phyloP scores from a whole-genome alignment of 2,888 invertebrate species.

The Thumatha senex region DNA sequence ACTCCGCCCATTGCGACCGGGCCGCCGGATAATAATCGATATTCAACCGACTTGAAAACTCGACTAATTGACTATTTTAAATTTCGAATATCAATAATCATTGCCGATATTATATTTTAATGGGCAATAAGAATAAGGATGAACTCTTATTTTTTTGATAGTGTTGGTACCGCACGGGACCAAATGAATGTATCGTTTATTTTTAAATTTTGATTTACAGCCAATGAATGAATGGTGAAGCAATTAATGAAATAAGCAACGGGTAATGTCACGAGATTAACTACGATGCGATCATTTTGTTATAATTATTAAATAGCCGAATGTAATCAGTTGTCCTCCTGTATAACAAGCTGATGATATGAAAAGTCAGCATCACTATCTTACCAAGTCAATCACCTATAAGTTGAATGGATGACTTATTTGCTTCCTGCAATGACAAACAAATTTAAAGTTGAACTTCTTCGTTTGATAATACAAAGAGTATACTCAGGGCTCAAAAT shows the following conservation, averaged over 20 bases:
- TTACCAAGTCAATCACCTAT: too few species aligned
- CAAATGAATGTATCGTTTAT: constrained; percentile 67
- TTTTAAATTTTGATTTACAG: constrained; percentile 71
- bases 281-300: constrained; percentile 40
- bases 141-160: constrained; percentile 47
- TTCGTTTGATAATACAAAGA: too few species aligned
- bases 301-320: constrained; percentile 34
- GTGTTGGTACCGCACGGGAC: constrained; percentile 56
- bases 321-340: constrained; percentile 26
- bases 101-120: constrained; percentile 72
- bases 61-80: constrained; percentile 69
- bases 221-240: constrained; percentile 70
- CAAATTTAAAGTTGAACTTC: too few species aligned
- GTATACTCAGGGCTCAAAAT: too few species aligned
- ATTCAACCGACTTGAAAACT: constrained; percentile 39
- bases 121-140: constrained; percentile 67
- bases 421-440: too few species aligned
- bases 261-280: constrained; percentile 61
- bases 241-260: constrained; percentile 66
- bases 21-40: constrained; percentile 43
- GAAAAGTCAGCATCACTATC: too few species aligned
- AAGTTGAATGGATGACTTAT: too few species aligned
- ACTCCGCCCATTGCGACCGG: constrained; percentile 50
- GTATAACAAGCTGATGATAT: too few species aligned
- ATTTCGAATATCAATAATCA: constrained; percentile 72